Base-by-base conservation (phyloP, 2,797 vertebrate genomes). In the Buphagus erythrorhynchus region DNA sequence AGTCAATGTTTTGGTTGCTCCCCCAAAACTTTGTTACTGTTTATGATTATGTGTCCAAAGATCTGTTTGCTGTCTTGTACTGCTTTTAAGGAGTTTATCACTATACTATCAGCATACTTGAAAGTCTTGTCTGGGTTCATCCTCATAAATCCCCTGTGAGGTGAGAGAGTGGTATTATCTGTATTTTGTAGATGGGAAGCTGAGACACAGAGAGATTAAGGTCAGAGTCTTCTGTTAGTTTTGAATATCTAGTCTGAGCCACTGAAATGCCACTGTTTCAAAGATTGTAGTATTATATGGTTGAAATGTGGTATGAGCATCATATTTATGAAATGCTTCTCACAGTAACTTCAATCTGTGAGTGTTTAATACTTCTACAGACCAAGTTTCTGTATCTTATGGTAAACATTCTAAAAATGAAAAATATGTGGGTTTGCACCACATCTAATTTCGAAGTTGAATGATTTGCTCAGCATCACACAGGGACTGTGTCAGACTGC, bases 181-280 rank as follows among this genome's bases (percentile, higher is more conserved):
- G 25, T 85, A 20, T 94, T 95, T 87, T 94, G 69, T 73, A 92
- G 73, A 65, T 86, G 38, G 31, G 55, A 90, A 73, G 76, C 88
- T 89, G 81, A 92, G 49, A 18, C 42, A 61, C 12, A 35, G 48
- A 45, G 48, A 49, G 86, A 94, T 92, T 93, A 91, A 80, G 54
- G 72, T 91, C 57, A 91, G 86, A 93, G 62, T 82, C 75, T 75
- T 74, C 42, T 82, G 5, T 79, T 85, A 59, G 33, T 90, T 93
- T 92, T 79, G 48, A 78, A 46, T 88, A 81, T 71, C 36, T 29
- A 73, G 16, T 73, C 62, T 85, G 86, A 93, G 48, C 35, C 42
- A 65, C 25, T 52, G 46, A 94, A 74, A 29, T 79, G 40, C 36
- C 25, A 25, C 35, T 82, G 0, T 80, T 86, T 58, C 22, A n/a